These are phyloP conservation scores for Brotula barbata DNA, from an alignment of 2,797 vertebrate species.

Conservation along the genomic window DNA sequence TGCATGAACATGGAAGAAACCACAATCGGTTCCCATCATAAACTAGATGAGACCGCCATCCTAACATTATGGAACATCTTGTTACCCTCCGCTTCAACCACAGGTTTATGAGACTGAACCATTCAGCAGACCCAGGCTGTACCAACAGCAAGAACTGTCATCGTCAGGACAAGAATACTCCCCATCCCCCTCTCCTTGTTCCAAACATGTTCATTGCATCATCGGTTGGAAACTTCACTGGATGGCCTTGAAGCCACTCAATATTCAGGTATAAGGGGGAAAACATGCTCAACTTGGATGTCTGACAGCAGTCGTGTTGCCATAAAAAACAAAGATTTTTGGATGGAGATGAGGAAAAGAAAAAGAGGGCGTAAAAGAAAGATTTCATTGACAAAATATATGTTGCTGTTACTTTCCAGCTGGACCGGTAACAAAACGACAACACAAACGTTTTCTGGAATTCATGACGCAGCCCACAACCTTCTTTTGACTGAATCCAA, in stretches of 20 bases:
- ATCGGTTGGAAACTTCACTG: constrained; percentile 38
- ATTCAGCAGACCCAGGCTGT: constrained; percentile 14
- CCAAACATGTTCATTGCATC: constrained; percentile 47
- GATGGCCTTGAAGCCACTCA: constrained; percentile 19
- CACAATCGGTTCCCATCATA: constrained; percentile 22
- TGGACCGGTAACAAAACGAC: constrained; percentile 3
- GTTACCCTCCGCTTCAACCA: constrained; percentile 4
- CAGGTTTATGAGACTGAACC: constrained; percentile 19
- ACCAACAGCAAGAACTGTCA: constrained; percentile 14
- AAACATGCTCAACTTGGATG: not conserved
- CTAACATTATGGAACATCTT: constrained; percentile 10
- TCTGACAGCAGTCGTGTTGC: constrained; percentile 12
- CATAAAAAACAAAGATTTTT: constrained; percentile 38
- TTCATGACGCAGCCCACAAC: not conserved
- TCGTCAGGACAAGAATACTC: not conserved
- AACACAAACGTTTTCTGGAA: constrained; percentile 11
- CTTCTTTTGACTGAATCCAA: not conserved
- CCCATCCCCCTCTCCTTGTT: constrained; percentile 2
- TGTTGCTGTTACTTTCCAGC: constrained; percentile 10
- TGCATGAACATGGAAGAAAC: constrained; percentile 31
- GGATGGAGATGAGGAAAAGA: not conserved
- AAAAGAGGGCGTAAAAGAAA: not conserved
- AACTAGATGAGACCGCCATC: constrained; percentile 16
- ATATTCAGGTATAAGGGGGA: constrained; percentile 6
- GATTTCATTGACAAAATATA: constrained; percentile 5